Conservation (phyloP, 1,140 invertebrate species). For the Lineus longissimus region DNA sequence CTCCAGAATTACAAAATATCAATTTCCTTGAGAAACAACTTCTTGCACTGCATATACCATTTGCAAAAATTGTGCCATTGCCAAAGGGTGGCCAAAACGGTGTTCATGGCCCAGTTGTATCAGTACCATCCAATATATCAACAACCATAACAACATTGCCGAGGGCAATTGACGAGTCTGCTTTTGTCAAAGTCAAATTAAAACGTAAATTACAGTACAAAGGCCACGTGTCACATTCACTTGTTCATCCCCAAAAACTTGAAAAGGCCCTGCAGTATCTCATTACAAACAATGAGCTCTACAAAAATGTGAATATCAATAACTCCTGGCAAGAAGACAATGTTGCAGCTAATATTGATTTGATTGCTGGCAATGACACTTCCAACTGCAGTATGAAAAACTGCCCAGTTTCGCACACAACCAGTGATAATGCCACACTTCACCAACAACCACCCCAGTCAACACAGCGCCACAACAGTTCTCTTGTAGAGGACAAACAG, state of each 20-base stretch:
- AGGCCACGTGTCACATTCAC: not conserved
- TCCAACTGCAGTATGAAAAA: not conserved
- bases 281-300: not conserved
- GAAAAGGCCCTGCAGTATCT: not conserved
- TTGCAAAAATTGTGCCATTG: not conserved
- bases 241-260: not conserved
- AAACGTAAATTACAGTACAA: conserved; percentile 5
- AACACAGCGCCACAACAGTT: no score
- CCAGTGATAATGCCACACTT: no score
- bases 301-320: not conserved
- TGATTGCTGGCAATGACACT: not conserved
- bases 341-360: not conserved
- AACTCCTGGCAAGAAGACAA: not conserved
- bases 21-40: not conserved
- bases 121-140: not conserved
- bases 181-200: conserved; percentile 4
- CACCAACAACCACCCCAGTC: no score
- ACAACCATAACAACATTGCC: not conserved
- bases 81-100: not conserved
- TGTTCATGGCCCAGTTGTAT: not conserved
- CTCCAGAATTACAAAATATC: not conserved
- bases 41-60: conserved; percentile 5
- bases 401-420: not conserved
- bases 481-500: no score
- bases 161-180: not conserved